Evolutionary conservation across 2,888 invertebrate genomes (phyloP).

Genomic region (Gastrophysa polygoni): DNA sequence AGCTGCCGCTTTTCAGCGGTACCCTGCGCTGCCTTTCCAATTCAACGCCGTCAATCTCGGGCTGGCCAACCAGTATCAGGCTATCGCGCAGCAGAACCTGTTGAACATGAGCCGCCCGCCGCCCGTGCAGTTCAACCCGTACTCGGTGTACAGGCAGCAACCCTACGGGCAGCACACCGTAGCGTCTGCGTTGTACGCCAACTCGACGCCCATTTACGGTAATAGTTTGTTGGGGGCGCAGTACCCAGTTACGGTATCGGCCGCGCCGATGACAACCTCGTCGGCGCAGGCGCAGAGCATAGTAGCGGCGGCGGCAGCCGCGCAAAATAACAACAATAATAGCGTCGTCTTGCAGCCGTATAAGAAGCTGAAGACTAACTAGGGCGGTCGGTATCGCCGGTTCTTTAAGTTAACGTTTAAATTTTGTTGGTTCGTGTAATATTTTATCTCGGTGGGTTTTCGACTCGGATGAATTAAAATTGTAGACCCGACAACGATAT

Average conservation of each 20-base stretch:
- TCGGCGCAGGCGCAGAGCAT: slow-evolving; percentile 47
- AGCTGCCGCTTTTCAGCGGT: slow-evolving; percentile 50
- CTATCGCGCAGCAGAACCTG: slow-evolving; percentile 49
- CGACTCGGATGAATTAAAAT: no score
- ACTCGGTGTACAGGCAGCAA: slow-evolving; percentile 57
- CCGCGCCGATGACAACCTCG: slow-evolving; percentile 49
- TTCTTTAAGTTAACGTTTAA: slow-evolving; percentile 23
- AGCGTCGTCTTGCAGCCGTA: slow-evolving; percentile 77
- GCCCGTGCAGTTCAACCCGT: slow-evolving; percentile 58
- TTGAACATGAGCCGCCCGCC: slow-evolving; percentile 51
- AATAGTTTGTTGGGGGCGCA: slow-evolving; percentile 51
- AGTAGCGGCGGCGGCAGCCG: slow-evolving; percentile 61
- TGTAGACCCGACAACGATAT: no score
- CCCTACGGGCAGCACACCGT: slow-evolving; percentile 49
- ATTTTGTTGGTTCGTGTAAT: slow-evolving; percentile 37
- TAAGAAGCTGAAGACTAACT: slow-evolving; percentile 90
- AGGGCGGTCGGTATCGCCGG: slow-evolving; percentile 50
- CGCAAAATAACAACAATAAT: slow-evolving; percentile 59
- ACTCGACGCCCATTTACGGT: slow-evolving; percentile 55
- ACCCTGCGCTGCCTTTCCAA: slow-evolving; percentile 49
- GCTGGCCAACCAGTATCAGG: slow-evolving; percentile 55
- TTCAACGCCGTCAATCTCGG: slow-evolving; percentile 49
- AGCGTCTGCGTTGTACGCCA: slow-evolving; percentile 9
- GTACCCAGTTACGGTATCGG: slow-evolving; percentile 58
- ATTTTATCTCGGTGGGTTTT: slow-evolving; percentile 27